Conservation (phyloP, 2,113 vertebrate species). For the Pomatostomus ruficeps region DNA sequence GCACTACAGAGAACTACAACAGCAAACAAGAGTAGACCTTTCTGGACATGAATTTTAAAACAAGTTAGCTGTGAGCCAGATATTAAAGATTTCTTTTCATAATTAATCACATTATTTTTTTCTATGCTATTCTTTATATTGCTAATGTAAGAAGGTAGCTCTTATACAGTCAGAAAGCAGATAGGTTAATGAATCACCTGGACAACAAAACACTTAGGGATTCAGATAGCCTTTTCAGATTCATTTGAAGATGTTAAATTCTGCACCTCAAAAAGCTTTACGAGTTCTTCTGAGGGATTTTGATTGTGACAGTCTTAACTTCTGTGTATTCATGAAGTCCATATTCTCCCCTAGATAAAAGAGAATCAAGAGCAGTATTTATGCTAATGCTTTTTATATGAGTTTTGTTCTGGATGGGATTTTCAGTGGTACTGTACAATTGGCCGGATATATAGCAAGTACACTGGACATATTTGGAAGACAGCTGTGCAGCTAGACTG, state of each 20-base stretch:
- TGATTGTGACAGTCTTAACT: constrained; percentile 86
- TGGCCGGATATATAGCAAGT: not conserved
- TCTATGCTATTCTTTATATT: not conserved
- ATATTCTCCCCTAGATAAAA: constrained; percentile 80
- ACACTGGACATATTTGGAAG: not conserved
- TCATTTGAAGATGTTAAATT: not conserved
- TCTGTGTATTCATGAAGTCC: constrained; percentile 86
- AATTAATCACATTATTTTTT: not conserved
- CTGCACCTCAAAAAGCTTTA: constrained; percentile 47
- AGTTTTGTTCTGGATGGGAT: not conserved
- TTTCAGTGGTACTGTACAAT: not conserved
- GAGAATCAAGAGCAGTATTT: not conserved
- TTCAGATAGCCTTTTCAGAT: not conserved
- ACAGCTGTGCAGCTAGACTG: not conserved
- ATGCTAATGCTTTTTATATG: not conserved
- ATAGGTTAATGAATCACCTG: not conserved
- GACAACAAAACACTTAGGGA: not conserved
- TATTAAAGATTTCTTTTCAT: not conserved
- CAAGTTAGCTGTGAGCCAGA: not conserved
- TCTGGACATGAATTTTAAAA: not conserved
- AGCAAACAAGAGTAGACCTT: not conserved
- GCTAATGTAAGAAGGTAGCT: not conserved
- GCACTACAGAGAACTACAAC: not conserved
- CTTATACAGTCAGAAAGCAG: constrained; percentile 2
- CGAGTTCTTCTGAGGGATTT: constrained; percentile 86